phyloP scores from a whole-genome alignment of 2,113 vertebrate species.

The Oncorhynchus keta region DNA sequence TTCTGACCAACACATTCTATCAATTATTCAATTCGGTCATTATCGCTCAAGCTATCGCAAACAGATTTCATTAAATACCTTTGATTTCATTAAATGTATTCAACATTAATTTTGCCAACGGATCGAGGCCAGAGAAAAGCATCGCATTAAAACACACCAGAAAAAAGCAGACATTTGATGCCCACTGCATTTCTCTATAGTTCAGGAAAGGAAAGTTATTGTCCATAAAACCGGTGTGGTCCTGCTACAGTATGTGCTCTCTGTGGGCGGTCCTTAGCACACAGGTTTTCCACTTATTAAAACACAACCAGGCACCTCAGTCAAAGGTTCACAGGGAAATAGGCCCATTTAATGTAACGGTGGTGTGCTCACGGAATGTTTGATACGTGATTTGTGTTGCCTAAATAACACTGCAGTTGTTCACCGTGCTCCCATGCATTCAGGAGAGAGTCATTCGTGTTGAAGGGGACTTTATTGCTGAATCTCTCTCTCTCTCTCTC shows the following conservation, averaged over 20 bases:
- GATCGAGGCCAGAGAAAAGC: conserved; percentile 59
- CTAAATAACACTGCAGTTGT: neutral
- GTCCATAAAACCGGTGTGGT: conserved; percentile 64
- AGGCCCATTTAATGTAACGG: neutral
- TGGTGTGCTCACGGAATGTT: neutral
- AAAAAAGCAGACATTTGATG: conserved; percentile 52
- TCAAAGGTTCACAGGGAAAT: conserved; percentile 9
- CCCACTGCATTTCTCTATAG: conserved; percentile 52
- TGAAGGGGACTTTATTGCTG: neutral
- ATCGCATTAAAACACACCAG: conserved; percentile 60
- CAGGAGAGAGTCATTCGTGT: neutral
- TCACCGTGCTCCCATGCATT: neutral
- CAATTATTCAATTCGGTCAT: no score
- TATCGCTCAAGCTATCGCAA: neutral
- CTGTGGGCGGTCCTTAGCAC: conserved; percentile 39
- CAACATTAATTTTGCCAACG: conserved; percentile 54
- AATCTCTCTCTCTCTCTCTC: neutral
- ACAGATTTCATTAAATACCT: conserved; percentile 16
- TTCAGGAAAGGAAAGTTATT: conserved; percentile 48
- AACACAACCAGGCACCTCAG: conserved; percentile 25
- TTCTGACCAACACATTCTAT: no score
- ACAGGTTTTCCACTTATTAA: conserved; percentile 51
- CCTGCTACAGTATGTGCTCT: conserved; percentile 46
- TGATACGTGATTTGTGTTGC: conserved; percentile 2
- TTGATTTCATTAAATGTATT: conserved; percentile 45